phyloP scores from a whole-genome alignment of 30 jellyfish, hydroid and myxozoan species.

The Aurelia aurita complex sp. Pacific region DNA sequence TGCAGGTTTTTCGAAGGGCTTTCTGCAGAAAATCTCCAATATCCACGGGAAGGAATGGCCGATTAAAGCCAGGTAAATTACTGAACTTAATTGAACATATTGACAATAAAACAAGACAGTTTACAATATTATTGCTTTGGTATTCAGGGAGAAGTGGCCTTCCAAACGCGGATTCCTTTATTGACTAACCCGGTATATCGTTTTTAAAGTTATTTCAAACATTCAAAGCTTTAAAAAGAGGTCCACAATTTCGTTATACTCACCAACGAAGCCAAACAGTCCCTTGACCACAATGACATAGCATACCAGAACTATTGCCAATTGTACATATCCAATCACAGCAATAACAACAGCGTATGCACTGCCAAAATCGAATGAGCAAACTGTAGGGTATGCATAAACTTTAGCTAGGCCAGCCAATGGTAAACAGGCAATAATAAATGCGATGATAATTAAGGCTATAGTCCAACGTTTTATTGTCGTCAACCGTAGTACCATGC shows the following conservation, averaged over 20 bases:
- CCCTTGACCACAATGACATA: constrained; percentile 63
- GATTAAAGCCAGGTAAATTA: too few species aligned
- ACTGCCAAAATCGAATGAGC: constrained; percentile 86
- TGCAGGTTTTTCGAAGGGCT: too few species aligned
- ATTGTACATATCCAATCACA: constrained; percentile 77
- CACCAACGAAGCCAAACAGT: constrained; percentile 51
- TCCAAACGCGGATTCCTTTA: too few species aligned
- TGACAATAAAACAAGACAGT: too few species aligned
- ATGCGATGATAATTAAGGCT: constrained; percentile 20
- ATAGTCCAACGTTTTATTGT: constrained; percentile 54
- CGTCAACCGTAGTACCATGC: constrained; percentile 52
- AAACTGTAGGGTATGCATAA: constrained; percentile 42
- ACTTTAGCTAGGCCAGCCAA: constrained; percentile 47
- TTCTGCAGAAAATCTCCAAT: too few species aligned
- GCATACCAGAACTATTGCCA: constrained; percentile 61
- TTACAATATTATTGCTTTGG: too few species aligned
- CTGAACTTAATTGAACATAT: too few species aligned
- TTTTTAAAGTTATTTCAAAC: too few species aligned
- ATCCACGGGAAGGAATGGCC: too few species aligned
- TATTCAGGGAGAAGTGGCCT: too few species aligned
- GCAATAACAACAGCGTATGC: constrained; percentile 58
- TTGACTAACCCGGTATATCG: too few species aligned
- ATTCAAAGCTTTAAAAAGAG: too few species aligned
- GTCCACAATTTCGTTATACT: constrained; percentile 3
- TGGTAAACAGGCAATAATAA: constrained; percentile 71